Evolutionary conservation across 2,888 invertebrate species (phyloP), one percentile per base, ranked within the genome.

Genomic region (Synergus itoensis): DNA sequence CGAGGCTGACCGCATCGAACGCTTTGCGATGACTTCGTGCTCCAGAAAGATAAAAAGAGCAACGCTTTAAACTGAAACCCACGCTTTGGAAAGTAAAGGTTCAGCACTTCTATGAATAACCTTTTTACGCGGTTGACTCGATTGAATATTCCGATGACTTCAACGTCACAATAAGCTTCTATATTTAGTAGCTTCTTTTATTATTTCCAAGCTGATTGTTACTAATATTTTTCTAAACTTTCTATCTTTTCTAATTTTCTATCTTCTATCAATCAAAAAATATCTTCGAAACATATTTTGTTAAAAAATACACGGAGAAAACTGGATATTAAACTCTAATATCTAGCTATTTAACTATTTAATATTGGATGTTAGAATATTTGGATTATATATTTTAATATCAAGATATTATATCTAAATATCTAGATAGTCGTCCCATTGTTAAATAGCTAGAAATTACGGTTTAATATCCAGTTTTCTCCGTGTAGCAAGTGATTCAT

Each of bases 31-130:
- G 87, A 87, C 87, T 87, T 77, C 78, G 83, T 86, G 87, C 84
- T 86, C 87, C 81, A 87, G 85, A 87, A 87, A 87, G 87, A 87
- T 87, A 87, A 87, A 85, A 87, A 69, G 45, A 69, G 18, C 28
- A 21, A 21, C 45, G 43, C 69, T 69, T 64, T 28, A 48, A 69
- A 21, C 67, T 45, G 9, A 45, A 67, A 18, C 21, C 60, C 60
- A 60, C 11, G 21, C 60, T 60, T 60, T 21, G 60, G 60, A 60
- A 60, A 60, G 60, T 9, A 60, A 60, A 60, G 12, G 18, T 60
- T 18, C 60, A n/a, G 9, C 21, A 21, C 11, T 18, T 60, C 60
- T 60, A 21, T 11, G n/a, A 60, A 60, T 60, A n/a, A 16, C 1
- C 48, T 48, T n/a, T 48, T 48, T 48, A 48, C 16, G 4, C 16